Evolutionary conservation across 1,140 invertebrate species (phyloP).

Genomic region (Geopemphigus sp.): DNA sequence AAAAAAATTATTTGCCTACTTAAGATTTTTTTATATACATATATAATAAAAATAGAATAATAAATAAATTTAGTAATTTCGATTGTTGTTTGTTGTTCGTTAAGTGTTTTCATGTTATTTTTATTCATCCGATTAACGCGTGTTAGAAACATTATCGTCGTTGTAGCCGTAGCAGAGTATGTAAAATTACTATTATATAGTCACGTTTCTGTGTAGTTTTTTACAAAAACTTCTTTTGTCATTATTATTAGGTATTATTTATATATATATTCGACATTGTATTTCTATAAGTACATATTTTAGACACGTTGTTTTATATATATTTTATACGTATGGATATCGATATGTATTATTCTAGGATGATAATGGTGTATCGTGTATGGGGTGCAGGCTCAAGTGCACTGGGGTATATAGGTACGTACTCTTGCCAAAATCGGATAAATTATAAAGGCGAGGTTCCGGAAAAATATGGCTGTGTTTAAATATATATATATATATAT

Average conservation of each 20-base stretch:
- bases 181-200: slow-evolving; percentile 35
- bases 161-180: slow-evolving; percentile 24
- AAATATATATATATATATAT: slow-evolving; percentile 6
- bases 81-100: slow-evolving; percentile 47
- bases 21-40: slow-evolving; percentile 40
- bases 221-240: slow-evolving; percentile 18
- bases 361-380: slow-evolving; percentile 20
- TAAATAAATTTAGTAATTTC: slow-evolving; percentile 47
- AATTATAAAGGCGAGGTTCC: neutral
- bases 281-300: slow-evolving; percentile 6
- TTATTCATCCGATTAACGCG: slow-evolving; percentile 34
- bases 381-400: neutral
- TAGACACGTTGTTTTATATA: slow-evolving; percentile 9
- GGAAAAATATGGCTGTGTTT: slow-evolving; percentile 27
- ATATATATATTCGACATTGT: neutral
- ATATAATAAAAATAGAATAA: slow-evolving; percentile 47
- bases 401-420: neutral
- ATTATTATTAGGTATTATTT: slow-evolving; percentile 19
- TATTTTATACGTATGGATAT: slow-evolving; percentile 2
- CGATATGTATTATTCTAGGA: slow-evolving; percentile 22
- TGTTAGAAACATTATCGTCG: slow-evolving; percentile 31
- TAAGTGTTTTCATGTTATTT: slow-evolving; percentile 44
- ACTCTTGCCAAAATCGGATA: slow-evolving; percentile 4
- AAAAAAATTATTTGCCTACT: slow-evolving; percentile 17
- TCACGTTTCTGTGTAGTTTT: slow-evolving; percentile 29